phyloP scores from a whole-genome alignment of 2,888 invertebrate genomes.

The Tetrapedia diversipes region DNA sequence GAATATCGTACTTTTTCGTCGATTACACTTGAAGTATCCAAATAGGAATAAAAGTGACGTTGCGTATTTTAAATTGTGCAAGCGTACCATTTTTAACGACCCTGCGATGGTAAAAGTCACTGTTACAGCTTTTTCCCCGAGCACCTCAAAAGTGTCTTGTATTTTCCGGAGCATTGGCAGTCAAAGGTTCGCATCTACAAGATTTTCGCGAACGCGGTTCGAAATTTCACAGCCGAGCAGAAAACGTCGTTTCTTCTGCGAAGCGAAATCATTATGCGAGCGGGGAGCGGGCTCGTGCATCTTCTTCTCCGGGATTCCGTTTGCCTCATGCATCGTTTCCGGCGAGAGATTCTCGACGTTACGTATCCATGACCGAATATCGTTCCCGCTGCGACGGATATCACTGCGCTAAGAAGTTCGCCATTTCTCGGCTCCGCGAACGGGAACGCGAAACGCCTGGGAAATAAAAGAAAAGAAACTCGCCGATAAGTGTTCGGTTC shows the following conservation, averaged over 20 bases:
- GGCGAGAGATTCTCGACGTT: constrained; percentile 13
- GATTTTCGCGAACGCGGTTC: not conserved
- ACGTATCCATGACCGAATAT: constrained; percentile 20
- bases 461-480: constrained; percentile 31
- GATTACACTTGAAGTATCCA: no score
- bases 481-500: constrained; percentile 21
- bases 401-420: constrained; percentile 7
- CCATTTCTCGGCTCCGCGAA: constrained; percentile 15
- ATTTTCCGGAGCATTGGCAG: not conserved
- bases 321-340: constrained; percentile 2
- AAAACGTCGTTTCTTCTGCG: constrained; percentile 6
- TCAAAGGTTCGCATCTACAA: not conserved
- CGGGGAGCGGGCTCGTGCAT: constrained; percentile 4
- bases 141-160: not conserved
- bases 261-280: constrained; percentile 2
- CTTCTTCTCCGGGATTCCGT: constrained; percentile 3
- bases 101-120: no score
- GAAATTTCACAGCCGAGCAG: not conserved
- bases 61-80: no score
- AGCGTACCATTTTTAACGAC: no score
- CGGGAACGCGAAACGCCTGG: constrained; percentile 8
- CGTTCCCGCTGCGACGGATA: not conserved
- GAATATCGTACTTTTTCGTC: no score
- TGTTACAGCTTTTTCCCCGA: no score
- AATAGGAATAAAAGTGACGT: no score